Base-by-base conservation (phyloP, 2,113 vertebrate species). In the Dermatemys mawii region DNA sequence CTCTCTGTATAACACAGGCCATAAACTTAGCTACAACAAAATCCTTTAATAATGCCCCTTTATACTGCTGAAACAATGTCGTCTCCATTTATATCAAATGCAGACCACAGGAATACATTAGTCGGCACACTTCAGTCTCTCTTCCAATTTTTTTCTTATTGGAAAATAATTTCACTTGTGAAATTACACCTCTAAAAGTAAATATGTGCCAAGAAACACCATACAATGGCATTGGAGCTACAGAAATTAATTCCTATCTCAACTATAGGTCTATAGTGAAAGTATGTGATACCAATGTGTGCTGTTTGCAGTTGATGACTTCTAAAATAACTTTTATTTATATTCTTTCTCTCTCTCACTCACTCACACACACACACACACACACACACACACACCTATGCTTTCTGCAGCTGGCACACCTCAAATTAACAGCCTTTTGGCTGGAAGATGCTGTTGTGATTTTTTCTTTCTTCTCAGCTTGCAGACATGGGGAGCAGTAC, bases 201-300 rank as follows among this genome's bases (percentile, higher is more conserved):
- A 44, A 1, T 53, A 10, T 46, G 78, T 87, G 11, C 46, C 49
- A 63, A 27, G 55, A 26, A 78, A 19, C 32, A 57, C 24, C 54
- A 84, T 21, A 67, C 70, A 46, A 60, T 44, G 91, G 57, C 46
- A 78, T 41, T 29, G 78, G 70, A 91, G 76, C 17, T 26, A 46
- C 24, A 11, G 63, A 38, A 89, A 57, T 38, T 54, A 17, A 22
- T 8, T 83, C 80, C 27, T 83, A 26, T 79, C 60, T 57, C 81
- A 79, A 81, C 78, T 55, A 57, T 41, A 84, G 67, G 21, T 19
- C 51, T 90, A 44, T 22, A 53, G 21, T 29, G 11, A 29, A 5
- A 1, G n/a, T 38, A 81, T 2, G 0, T n/a, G 38, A 38, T 13
- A 49, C 17, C 26, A 48, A 7, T 1, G 22, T 21, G 5, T 21